Evolutionary conservation across 1,140 invertebrate species (phyloP).

Genomic region (Rhyzopertha dominica): DNA sequence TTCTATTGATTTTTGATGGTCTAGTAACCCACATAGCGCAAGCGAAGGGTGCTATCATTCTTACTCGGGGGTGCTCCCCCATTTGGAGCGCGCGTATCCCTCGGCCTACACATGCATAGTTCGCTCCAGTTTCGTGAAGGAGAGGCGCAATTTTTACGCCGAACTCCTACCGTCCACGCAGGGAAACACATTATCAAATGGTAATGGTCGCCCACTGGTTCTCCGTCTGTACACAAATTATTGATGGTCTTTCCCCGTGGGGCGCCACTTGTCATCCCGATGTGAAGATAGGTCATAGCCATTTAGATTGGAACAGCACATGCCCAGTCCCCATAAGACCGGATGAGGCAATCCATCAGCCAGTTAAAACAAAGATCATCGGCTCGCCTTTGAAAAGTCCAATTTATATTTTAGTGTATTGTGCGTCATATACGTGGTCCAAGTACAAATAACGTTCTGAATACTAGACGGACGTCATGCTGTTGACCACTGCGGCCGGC

Average conservation of each 20-base stretch:
- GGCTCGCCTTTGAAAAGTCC: conserved; percentile 12
- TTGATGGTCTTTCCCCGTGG: conserved; percentile 18
- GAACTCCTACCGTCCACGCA: no score
- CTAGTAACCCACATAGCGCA: no score
- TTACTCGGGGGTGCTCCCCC: no score
- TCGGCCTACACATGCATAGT: no score
- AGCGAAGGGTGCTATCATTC: no score
- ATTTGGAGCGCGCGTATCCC: no score
- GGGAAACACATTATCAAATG: no score
- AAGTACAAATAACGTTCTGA: conserved; percentile 3
- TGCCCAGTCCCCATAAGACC: conserved; percentile 10
- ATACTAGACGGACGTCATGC: conserved; percentile 16
- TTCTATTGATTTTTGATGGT: no score
- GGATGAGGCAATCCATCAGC: conserved; percentile 16
- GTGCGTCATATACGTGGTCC: background rate
- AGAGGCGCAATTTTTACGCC: no score
- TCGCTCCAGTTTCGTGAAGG: no score
- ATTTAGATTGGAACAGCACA: conserved; percentile 11
- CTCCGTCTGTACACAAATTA: conserved; percentile 24
- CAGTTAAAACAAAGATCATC: conserved; percentile 15
- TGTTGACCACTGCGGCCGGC: conserved; percentile 13
- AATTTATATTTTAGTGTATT: background rate
- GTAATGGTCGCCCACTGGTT: conserved; percentile 20
- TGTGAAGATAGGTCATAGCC: conserved; percentile 11
- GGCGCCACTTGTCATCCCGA: conserved; percentile 22